Evolutionary conservation across 1,140 invertebrate species (phyloP).

Genomic region (Samia ricini): DNA sequence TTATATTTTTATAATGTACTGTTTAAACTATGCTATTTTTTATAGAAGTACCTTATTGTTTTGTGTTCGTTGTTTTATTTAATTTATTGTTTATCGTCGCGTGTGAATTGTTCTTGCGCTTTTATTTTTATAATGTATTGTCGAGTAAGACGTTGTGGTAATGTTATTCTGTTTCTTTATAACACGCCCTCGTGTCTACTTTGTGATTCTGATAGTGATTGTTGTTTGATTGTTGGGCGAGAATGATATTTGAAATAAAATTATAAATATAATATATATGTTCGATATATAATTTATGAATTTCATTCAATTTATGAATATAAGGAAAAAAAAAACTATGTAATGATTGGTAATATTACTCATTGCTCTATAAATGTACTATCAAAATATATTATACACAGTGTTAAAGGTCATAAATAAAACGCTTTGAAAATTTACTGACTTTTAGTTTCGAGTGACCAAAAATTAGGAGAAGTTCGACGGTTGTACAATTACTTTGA

Average conservation of each 20-base stretch:
- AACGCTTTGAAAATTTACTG: slow-evolving; percentile 77
- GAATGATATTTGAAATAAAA: slow-evolving; percentile 55
- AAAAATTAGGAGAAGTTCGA: too few relatives aligned
- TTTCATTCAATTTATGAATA: slow-evolving; percentile 73
- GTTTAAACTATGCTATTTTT: slow-evolving; percentile 73
- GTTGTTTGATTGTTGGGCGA: slow-evolving; percentile 73
- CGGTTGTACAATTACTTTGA: too few relatives aligned
- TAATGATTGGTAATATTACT: slow-evolving; percentile 75
- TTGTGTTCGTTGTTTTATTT: slow-evolving; percentile 23
- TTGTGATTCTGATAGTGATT: slow-evolving; percentile 60
- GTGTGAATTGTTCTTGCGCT: slow-evolving; percentile 27
- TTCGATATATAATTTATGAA: slow-evolving; percentile 75
- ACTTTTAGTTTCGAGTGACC: slow-evolving; percentile 62
- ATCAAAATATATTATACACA: slow-evolving; percentile 78
- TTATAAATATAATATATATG: slow-evolving; percentile 45
- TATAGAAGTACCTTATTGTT: slow-evolving; percentile 68
- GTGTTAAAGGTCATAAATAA: slow-evolving; percentile 78
- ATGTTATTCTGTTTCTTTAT: slow-evolving; percentile 1
- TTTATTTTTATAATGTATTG: slow-evolving; percentile 21
- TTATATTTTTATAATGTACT: slow-evolving; percentile 76
- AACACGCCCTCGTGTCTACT: slow-evolving; percentile 8
- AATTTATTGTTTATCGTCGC: slow-evolving; percentile 10
- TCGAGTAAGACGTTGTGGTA: slow-evolving; percentile 19
- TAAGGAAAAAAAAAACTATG: slow-evolving; percentile 77
- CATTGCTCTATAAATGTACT: slow-evolving; percentile 77